Conservation (phyloP, 2,888 invertebrate genomes). For the Drosophila barbarae region DNA sequence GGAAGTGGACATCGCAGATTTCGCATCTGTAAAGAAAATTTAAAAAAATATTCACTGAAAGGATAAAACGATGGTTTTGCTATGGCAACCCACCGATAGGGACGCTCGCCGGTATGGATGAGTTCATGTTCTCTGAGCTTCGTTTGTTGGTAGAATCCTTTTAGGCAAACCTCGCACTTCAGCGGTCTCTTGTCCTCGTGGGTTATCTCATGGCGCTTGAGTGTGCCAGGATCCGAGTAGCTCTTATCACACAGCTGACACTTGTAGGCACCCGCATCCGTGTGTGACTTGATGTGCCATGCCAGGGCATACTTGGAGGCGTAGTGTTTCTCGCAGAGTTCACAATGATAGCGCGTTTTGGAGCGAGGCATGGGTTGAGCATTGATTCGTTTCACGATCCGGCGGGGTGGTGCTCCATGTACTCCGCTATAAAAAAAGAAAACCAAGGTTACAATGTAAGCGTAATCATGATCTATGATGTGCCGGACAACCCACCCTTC, state of each 20-base stretch:
- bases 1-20: slow-evolving; percentile 55
- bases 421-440: slow-evolving; percentile 45
- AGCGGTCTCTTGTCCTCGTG: slow-evolving; percentile 59
- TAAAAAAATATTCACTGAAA: not conserved
- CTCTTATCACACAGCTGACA: slow-evolving; percentile 81
- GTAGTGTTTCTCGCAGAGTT: slow-evolving; percentile 70
- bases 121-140: slow-evolving; percentile 51
- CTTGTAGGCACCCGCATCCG: slow-evolving; percentile 80
- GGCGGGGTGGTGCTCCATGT: slow-evolving; percentile 56
- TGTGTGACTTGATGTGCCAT: slow-evolving; percentile 82
- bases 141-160: slow-evolving; percentile 53
- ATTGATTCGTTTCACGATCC: slow-evolving; percentile 44
- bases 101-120: slow-evolving; percentile 65
- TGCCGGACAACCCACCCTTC: slow-evolving; percentile 82
- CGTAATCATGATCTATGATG: not conserved
- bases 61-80: not conserved
- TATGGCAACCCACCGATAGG: slow-evolving; percentile 38
- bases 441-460: too few relatives aligned
- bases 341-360: slow-evolving; percentile 56
- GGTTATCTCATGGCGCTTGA: slow-evolving; percentile 52
- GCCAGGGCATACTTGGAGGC: slow-evolving; percentile 77
- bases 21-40: slow-evolving; percentile 52
- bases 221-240: slow-evolving; percentile 52
- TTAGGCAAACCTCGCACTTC: slow-evolving; percentile 58
- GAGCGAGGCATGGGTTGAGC: slow-evolving; percentile 30